Percentiles rank a stretch among this genome's conserved stretches.
These are phyloP conservation scores for Noctua pronuba DNA, from an alignment of 2,888 invertebrate genomes.

Conservation along the genomic window DNA sequence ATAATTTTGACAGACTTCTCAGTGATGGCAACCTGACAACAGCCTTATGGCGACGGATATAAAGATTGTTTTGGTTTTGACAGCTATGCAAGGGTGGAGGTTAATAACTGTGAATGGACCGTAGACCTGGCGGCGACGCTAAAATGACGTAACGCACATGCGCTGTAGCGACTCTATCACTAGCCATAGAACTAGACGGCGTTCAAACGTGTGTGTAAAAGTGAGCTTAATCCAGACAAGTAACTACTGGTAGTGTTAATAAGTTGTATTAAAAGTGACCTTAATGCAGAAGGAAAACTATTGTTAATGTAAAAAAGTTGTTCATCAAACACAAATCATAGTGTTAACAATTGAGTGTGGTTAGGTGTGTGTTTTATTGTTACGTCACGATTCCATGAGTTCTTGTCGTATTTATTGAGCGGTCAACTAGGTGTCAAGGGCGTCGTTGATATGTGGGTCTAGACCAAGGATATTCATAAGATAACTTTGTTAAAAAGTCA, in stretches of 20 bases:
- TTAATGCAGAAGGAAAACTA: not conserved
- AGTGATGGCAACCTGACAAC: not conserved
- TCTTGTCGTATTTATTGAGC: not conserved
- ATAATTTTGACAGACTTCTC: not conserved
- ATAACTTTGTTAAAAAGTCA: not conserved
- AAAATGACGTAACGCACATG: not conserved
- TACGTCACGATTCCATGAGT: not conserved
- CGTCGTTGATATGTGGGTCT: not conserved
- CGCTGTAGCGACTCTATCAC: not conserved
- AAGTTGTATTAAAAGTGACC: not conserved
- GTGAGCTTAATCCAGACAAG: not conserved
- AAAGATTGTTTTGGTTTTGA: not conserved
- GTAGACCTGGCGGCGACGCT: not conserved
- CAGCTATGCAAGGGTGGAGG: not conserved
- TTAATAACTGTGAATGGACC: not conserved
- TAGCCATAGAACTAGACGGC: not conserved
- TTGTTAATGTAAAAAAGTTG: not conserved
- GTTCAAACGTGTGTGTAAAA: not conserved
- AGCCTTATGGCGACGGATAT: not conserved
- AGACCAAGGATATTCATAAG: not conserved
- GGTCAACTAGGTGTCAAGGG: not conserved
- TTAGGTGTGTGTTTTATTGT: not conserved
- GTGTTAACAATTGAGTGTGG: not conserved
- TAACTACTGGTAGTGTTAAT: not conserved
- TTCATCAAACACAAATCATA: not conserved